Conservation (phyloP, 2,797 vertebrate genomes). For the Melanotaenia trifasciata region DNA sequence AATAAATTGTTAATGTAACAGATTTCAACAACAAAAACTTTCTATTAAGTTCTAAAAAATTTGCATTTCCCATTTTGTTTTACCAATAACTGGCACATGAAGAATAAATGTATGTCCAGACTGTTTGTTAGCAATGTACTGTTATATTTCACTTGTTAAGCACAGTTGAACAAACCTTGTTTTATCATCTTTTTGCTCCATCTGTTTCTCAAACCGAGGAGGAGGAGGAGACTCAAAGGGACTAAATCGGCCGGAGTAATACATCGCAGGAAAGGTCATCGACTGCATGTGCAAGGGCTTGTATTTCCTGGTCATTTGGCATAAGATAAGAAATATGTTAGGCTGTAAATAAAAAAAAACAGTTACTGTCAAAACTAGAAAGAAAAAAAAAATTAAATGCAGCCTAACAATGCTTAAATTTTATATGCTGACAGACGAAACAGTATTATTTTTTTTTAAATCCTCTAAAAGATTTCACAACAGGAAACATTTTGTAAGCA, state of each 20-base stretch:
- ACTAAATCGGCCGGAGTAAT: conserved; percentile 83
- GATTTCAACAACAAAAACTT: neutral
- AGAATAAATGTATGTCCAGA: neutral
- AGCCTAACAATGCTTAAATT: neutral
- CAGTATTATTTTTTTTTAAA: neutral
- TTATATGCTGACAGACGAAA: neutral
- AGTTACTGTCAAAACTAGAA: neutral
- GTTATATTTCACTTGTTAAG: neutral
- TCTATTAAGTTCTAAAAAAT: neutral
- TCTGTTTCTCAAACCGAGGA: conserved; percentile 54
- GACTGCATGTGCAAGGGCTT: conserved; percentile 88
- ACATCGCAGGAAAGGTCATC: conserved; percentile 85
- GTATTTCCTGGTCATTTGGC: conserved; percentile 83
- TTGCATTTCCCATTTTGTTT: neutral
- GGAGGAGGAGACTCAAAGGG: conserved; percentile 83
- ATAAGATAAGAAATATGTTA: conserved; percentile 14
- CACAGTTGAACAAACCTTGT: conserved; percentile 72
- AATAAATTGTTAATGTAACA: neutral
- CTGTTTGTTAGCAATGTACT: neutral
- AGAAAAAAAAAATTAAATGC: neutral
- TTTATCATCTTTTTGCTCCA: conserved; percentile 44
- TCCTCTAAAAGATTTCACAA: neutral
- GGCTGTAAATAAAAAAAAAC: neutral
- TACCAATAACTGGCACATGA: neutral
- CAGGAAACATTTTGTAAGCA: neutral